Percentiles rank a stretch among this genome's conserved stretches.
phyloP scores from a whole-genome alignment of 2,113 vertebrate genomes.

The Protobothrops flavoviridis region DNA sequence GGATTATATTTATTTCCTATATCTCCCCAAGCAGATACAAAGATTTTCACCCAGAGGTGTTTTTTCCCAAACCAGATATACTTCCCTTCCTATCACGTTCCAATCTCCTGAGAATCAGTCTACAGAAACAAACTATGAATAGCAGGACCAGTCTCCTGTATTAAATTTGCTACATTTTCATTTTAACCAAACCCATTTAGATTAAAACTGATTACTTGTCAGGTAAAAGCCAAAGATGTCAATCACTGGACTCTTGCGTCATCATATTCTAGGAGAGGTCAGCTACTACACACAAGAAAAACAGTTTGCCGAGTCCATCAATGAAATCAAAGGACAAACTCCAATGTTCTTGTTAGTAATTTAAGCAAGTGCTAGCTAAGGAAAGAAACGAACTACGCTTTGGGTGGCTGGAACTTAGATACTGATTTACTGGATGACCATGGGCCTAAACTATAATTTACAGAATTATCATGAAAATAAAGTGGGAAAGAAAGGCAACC shows the following conservation, averaged over 20 bases:
- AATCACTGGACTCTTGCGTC: rapidly evolving
- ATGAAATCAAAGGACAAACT: background rate
- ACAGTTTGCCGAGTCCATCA: background rate
- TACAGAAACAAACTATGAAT: background rate
- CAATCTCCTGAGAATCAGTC: background rate
- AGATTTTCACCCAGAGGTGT: background rate
- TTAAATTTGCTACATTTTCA: background rate
- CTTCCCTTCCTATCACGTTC: background rate
- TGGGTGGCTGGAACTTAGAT: background rate
- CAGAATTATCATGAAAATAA: background rate
- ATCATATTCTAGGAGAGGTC: background rate
- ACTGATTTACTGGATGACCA: background rate
- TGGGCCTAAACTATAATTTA: background rate
- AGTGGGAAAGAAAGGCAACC: background rate
- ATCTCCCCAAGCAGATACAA: background rate
- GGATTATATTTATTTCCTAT: background rate
- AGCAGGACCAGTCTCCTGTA: background rate
- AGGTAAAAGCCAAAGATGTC: background rate
- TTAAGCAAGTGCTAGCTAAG: background rate
- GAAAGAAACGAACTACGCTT: background rate
- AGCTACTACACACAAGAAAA: background rate
- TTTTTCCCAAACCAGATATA: background rate
- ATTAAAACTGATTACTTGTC: background rate
- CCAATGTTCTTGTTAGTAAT: rapidly evolving
- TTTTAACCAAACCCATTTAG: rapidly evolving